Evolutionary conservation across 1,140 invertebrate species (phyloP), one percentile per base, ranked within the genome.

Genomic region (Daktulosphaira vitifoliae): DNA sequence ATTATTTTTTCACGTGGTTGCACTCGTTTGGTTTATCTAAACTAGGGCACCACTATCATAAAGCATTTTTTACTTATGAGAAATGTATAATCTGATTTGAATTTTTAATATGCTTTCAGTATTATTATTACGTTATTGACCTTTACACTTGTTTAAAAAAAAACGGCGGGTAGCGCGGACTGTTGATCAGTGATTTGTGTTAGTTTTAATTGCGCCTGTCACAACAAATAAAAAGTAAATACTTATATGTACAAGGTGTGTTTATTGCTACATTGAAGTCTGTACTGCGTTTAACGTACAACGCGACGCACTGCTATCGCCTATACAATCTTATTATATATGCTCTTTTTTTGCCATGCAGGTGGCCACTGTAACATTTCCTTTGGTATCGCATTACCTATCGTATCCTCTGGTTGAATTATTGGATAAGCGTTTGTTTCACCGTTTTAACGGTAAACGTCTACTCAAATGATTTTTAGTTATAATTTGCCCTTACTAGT

Each of bases 161-260:
- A 23, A 50, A n/a, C 15, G 29, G 23, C 11, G 50, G 3, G 25
- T 3, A 33, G 29, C 29, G 29, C 29, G 11, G 11, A 11, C 29
- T 5, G 29, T 33, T 2, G 15, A n/a, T n/a, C n/a, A 59, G 54
- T 44, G 54, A 59, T 44, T 44, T 16, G 54, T 44, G 54, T 59
- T 44, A 38, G 39, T 59, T 59, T 59, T 59, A 44, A 59, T 59
- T 44, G 39, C 38, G 23, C 4, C 54, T 44, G 39, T 59, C 54
- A 59, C 54, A 38, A 59, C 9, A 15, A n/a, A n/a, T n/a, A n/a
- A n/a, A n/a, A n/a, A 29, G 7, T 18, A 26, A 44, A 26, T 37
- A 42, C 53, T 22, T 56, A 42, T 56, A 33, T n/a, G n/a, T n/a
- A n/a, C n/a, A n/a, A n/a, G n/a, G n/a, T n/a, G n/a, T n/a, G n/a